Evolutionary conservation across 2,113 vertebrate species (phyloP).

Genomic region (Atrichornis clamosus): DNA sequence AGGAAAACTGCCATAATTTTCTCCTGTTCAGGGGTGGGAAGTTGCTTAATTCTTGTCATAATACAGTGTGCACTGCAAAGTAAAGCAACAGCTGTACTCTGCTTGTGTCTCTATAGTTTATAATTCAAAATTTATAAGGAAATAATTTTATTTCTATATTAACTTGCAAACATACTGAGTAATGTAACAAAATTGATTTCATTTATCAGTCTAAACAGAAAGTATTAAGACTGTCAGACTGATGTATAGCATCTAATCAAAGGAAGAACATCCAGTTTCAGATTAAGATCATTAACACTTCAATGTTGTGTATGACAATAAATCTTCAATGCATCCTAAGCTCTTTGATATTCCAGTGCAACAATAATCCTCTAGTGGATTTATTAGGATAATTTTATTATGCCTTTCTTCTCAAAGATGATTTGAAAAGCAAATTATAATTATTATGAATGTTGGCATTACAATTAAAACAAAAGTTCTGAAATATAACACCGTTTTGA

Average conservation of each 20-base stretch:
- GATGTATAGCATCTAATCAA: constrained; percentile 61
- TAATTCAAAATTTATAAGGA: constrained; percentile 19
- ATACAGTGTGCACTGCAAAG: neutral
- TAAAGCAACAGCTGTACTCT: neutral
- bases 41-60: neutral
- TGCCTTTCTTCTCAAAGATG: constrained; percentile 51
- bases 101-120: neutral
- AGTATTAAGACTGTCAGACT: constrained; percentile 54
- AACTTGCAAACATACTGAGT: constrained; percentile 23
- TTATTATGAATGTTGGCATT: constrained; percentile 47
- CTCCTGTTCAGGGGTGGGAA: neutral
- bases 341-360: constrained; percentile 63
- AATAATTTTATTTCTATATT: constrained; percentile 42
- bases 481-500: constrained; percentile 39
- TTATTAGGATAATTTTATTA: constrained; percentile 64
- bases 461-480: neutral
- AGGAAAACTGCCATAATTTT: neutral
- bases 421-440: constrained; percentile 63
- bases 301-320: constrained; percentile 49
- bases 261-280: constrained; percentile 41
- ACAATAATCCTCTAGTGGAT: constrained; percentile 57
- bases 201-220: constrained; percentile 58
- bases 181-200: constrained; percentile 56
- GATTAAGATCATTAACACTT: constrained; percentile 54
- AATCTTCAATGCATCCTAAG: constrained; percentile 46